Conservation (phyloP, 2,888 invertebrate species). For the Oxycera nigricornis region DNA sequence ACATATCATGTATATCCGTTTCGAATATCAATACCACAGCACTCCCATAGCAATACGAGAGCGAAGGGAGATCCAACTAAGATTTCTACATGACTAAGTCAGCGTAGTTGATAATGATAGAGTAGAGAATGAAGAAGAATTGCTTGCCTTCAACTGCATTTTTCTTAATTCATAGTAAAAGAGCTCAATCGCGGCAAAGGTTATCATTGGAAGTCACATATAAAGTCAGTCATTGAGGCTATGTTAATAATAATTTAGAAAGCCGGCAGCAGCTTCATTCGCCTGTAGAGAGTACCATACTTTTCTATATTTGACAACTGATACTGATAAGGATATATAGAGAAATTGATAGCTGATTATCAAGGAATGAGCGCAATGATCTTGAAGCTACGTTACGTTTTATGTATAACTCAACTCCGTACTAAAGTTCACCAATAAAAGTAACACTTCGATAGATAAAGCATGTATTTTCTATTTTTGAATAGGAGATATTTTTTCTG, state of each 20-base stretch:
- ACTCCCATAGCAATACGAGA: neutral
- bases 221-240: slow-evolving; percentile 6
- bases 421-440: too few relatives aligned
- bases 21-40: neutral
- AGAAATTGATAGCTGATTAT: too few relatives aligned
- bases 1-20: slow-evolving; percentile 6
- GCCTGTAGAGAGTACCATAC: neutral
- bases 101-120: neutral
- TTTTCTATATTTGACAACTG: neutral
- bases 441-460: neutral
- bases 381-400: too few relatives aligned
- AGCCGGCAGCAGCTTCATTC: too few relatives aligned
- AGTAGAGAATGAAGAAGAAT: neutral
- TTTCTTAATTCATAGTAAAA: neutral
- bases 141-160: neutral
- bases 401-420: too few relatives aligned
- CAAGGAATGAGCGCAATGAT: too few relatives aligned
- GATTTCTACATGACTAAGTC: neutral
- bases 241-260: neutral
- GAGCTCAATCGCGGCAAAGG: neutral
- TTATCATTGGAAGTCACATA: neutral
- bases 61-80: neutral
- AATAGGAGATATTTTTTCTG: neutral
- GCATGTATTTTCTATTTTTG: neutral
- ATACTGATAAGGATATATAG: neutral